Evolutionary conservation across 2,797 vertebrate genomes (phyloP), one percentile per base, ranked within the genome.

Genomic region (Podarcis lilfordi): DNA sequence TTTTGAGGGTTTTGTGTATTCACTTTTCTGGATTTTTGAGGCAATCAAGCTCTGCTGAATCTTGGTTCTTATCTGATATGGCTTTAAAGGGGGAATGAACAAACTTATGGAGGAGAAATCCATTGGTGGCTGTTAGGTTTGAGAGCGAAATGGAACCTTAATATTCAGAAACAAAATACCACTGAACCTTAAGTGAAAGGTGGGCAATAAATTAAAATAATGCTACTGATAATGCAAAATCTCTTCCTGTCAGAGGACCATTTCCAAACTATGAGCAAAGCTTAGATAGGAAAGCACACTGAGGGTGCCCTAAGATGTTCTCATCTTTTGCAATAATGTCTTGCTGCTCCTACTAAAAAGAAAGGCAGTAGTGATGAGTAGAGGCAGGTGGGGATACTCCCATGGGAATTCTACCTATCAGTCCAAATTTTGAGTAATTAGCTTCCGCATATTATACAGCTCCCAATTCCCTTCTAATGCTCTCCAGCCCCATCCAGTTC

Each of bases 1-100:
- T 94, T 92, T 89, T 89, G 94, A 96, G 96, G 96, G 97, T 96
- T 96, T 96, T 91, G 6, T 21, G 29, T 32, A 21, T 32, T 8
- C 32, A 32, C 40, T 50, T n/a, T 71, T 43, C 68, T 50, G 27
- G 95, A 94, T 94, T 95, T 96, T 95, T 86, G 89, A 23, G 93
- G 92, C 93, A 94, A 90, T 88, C 88, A 61, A 81, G 59, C 80
- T 40, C 61, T 23, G 61, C 37, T 40, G 35, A 66, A 81, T 81
- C 19, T 27, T 25, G 10, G 35, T 66, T 40, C 40, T 25, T 8
- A 27, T 17, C 61, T 8, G 19, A 81, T 5, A 15, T 29, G 32
- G 8, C 21, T 64, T 64, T 64, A 64, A 64, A 64, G 6, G 61
- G 21, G 61, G 5, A 23, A 10, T 64, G 5, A 64, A 64, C 5